Evolutionary conservation across 2,113 vertebrate genomes (phyloP).

Genomic region (Cyphomyrus discorhynchus): DNA sequence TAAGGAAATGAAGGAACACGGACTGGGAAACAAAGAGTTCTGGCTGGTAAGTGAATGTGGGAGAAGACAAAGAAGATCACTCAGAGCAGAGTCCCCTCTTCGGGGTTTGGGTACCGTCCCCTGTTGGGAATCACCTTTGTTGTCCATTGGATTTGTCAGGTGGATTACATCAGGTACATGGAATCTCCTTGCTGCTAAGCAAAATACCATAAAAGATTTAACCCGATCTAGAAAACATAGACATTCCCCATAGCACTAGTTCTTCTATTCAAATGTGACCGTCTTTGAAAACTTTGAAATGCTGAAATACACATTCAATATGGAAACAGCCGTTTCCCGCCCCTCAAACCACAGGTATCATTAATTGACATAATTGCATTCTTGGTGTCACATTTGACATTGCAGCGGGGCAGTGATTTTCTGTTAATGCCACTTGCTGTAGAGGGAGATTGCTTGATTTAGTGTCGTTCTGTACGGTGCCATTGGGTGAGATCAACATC

Average conservation of each 20-base stretch:
- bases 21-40: neutral
- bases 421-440: neutral
- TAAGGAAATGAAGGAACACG: neutral
- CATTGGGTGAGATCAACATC: neutral
- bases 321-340: neutral
- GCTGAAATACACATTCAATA: neutral
- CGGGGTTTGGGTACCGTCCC: neutral
- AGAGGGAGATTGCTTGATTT: neutral
- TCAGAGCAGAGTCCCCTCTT: neutral
- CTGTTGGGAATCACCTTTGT: neutral
- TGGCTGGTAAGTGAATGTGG: neutral
- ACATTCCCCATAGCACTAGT: neutral
- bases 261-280: neutral
- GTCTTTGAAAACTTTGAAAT: neutral
- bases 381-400: neutral
- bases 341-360: neutral
- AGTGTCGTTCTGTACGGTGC: no score
- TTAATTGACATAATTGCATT: neutral
- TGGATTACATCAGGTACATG: neutral
- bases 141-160: neutral
- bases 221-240: neutral
- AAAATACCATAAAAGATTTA: neutral
- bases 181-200: neutral
- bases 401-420: neutral
- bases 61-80: neutral